phyloP scores from a whole-genome alignment of 2,113 vertebrate species.

The Leucopsar rothschildi region DNA sequence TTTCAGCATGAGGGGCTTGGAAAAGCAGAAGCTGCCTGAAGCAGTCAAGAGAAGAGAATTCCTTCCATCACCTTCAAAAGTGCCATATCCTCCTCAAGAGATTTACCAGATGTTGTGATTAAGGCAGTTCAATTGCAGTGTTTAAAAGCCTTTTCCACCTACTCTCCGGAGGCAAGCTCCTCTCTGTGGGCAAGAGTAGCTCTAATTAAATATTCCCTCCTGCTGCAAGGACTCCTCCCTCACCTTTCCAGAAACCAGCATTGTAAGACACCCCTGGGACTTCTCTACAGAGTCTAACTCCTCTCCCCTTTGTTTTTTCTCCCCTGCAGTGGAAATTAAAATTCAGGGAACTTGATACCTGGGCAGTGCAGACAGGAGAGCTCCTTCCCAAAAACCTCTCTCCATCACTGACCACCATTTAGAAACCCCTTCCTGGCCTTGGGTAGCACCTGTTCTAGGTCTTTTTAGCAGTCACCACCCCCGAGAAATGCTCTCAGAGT shows the following conservation, averaged over 20 bases:
- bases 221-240: constrained; percentile 29
- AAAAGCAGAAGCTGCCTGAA: neutral
- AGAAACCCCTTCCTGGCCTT: neutral
- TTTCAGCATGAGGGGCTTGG: neutral
- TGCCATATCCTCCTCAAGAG: neutral
- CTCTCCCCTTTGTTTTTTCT: neutral
- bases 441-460: neutral
- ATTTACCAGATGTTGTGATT: constrained; percentile 61
- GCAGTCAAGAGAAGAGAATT: neutral
- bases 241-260: neutral
- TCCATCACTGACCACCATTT: neutral
- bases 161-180: neutral
- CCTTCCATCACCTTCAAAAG: constrained; percentile 21
- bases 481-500: neutral
- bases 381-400: neutral
- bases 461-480: neutral
- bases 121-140: constrained; percentile 33
- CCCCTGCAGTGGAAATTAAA: neutral
- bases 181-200: neutral
- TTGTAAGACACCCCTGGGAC: neutral
- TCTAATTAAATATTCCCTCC: constrained; percentile 51
- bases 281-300: neutral
- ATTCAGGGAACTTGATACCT: neutral
- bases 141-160: constrained; percentile 53
- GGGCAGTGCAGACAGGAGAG: fast-evolving